These are phyloP conservation scores for Ciona savignyi DNA, from an alignment of 23 tunicate genomes.

Conservation along the genomic window DNA sequence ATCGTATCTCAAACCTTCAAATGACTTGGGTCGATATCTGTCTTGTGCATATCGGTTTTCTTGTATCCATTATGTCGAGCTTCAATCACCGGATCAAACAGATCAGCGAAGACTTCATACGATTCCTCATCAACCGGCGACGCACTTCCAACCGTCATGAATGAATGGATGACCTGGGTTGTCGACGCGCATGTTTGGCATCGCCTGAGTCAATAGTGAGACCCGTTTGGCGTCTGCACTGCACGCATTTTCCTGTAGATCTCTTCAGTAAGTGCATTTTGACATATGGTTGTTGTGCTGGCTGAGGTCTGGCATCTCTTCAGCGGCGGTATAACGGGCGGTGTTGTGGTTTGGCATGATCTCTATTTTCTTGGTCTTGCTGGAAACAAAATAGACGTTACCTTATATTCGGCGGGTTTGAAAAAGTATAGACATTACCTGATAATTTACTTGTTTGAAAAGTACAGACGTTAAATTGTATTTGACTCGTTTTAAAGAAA, in stretches of 20 bases:
- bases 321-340: conserved; percentile 49
- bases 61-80: conserved; percentile 93
- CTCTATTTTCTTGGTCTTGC: too few species aligned
- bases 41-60: conserved; percentile 76
- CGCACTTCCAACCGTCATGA: conserved; percentile 99
- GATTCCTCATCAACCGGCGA: conserved; percentile 95
- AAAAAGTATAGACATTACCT: too few species aligned
- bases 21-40: conserved; percentile 67
- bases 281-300: conserved; percentile 79
- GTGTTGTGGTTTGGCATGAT: conserved; percentile 79
- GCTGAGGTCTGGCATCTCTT: conserved; percentile 71
- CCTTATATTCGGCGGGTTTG: too few species aligned
- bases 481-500: too few species aligned
- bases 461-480: too few species aligned
- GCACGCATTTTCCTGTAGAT: conserved; percentile 58
- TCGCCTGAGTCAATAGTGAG: conserved; percentile 77
- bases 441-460: too few species aligned
- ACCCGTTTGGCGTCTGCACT: conserved; percentile 64
- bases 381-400: too few species aligned
- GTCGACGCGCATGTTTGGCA: conserved; percentile 94
- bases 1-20: too few species aligned
- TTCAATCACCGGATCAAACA: conserved; percentile 85
- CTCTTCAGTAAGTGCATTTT: conserved; percentile 55
- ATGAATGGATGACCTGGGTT: conserved; percentile 93
- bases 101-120: conserved; percentile 79